Evolutionary conservation across 2,888 invertebrate genomes (phyloP), one percentile per base, ranked within the genome.

Genomic region (Malachius bipustulatus): DNA sequence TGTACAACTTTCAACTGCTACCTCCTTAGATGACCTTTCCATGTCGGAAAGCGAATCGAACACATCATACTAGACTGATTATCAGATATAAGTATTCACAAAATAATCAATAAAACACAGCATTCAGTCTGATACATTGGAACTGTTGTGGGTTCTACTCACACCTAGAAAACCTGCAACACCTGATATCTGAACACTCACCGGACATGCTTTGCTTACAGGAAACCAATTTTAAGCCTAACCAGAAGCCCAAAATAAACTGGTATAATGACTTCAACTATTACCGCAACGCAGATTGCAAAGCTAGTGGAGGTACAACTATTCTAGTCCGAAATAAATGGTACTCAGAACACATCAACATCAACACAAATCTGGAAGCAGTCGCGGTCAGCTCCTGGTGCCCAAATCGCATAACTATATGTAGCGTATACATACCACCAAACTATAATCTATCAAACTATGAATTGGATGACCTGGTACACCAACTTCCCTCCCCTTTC

Each of bases 201-300:
- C 37, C 40, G 9, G 32, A 36, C n/a, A 32, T 39, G 10, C 30
- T 41, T 3, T 40, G 38, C 26, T 31, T 42, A 6, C 40, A 40
- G 31, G 44, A 40, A 38, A 42, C 40, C 8, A 41, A 42, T 16
- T 40, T 44, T 12, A 40, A 33, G 15, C 15, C 26, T 2, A 12
- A 32, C 3, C 32, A 44, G 9, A 38, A 38, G 9, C 35, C 33
- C 11, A 14, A 30, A 2, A 31, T 43, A 4, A 39, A 32, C 34
- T 29, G 24, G 14, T 42, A 33, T 30, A 12, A 35, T 11, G 33
- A 31, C 10, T 37, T 33, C n/a, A 36, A 41, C 29, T 4, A 33
- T 8, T 16, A 35, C 9, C 32, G 35, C 19, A 38, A 30, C 8
- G 27, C 10, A 2, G 16, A 8, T 27, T 8, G 16, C 4, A 14